Conservation (phyloP, 2,113 vertebrate genomes). For the Jaculus jaculus region DNA sequence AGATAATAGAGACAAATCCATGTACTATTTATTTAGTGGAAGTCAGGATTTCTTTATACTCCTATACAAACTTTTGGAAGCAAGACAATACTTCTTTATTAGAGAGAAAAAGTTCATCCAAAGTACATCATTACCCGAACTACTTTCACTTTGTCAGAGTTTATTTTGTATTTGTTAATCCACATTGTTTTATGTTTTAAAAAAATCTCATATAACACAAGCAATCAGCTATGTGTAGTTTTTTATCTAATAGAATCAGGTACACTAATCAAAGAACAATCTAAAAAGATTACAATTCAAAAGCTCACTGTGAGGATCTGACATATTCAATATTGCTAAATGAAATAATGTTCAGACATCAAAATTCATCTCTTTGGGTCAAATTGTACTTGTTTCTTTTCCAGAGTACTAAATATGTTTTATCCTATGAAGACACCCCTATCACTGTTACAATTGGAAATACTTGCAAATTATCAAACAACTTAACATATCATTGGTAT, state of each 20-base stretch:
- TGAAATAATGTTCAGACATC: conserved; percentile 10
- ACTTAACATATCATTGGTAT: not conserved
- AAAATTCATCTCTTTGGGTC: not conserved
- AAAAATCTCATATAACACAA: not conserved
- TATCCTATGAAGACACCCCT: not conserved
- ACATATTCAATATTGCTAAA: not conserved
- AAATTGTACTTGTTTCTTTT: not conserved
- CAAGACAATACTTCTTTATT: conserved; percentile 19
- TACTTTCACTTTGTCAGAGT: not conserved
- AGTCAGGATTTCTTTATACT: not conserved
- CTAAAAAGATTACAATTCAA: not conserved
- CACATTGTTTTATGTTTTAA: not conserved
- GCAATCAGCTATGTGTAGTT: not conserved
- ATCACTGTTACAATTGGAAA: not conserved
- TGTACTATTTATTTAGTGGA: not conserved
- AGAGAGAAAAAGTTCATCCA: conserved; percentile 37
- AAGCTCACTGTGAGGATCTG: not conserved
- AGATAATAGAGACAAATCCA: not conserved
- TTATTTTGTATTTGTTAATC: not conserved
- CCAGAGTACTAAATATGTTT: not conserved
- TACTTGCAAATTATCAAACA: not conserved
- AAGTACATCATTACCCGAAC: not conserved
- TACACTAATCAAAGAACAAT: not conserved
- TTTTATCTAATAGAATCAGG: not conserved
- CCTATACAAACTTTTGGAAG: conserved; percentile 4